Evolutionary conservation across 2,888 invertebrate genomes (phyloP).

Genomic region (Argyresthia goedartella): DNA sequence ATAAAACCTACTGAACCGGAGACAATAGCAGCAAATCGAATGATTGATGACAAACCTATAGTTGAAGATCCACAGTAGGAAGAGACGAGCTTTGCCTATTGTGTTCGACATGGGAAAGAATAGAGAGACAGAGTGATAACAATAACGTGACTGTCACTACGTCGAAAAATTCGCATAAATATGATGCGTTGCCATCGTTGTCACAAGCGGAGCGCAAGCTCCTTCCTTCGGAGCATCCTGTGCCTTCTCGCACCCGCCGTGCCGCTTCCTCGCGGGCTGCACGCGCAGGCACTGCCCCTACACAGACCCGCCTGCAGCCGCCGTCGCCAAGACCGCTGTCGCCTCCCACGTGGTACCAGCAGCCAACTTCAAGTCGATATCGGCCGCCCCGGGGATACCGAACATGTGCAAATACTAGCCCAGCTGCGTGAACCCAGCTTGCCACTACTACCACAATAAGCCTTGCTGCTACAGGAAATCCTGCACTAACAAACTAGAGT

Average conservation of each 20-base stretch:
- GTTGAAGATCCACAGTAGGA: constrained; percentile 22
- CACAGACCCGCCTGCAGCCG: constrained; percentile 74
- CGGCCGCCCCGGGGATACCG: constrained; percentile 39
- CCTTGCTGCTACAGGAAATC: constrained; percentile 82
- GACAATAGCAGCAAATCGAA: constrained; percentile 20
- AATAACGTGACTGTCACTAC: constrained; percentile 40
- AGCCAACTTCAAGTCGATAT: constrained; percentile 72
- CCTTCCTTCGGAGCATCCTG: constrained; percentile 86
- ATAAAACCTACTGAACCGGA: constrained; percentile 20
- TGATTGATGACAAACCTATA: constrained; percentile 15
- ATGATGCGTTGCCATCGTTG: constrained; percentile 67
- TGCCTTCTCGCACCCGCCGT: constrained; percentile 92
- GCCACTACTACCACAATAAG: constrained; percentile 88
- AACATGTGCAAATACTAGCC: constrained; percentile 88
- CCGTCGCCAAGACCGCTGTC: constrained; percentile 27
- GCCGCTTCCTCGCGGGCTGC: constrained; percentile 91
- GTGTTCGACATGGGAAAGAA: constrained; percentile 59
- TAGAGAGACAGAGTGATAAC: constrained; percentile 28
- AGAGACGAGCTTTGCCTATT: constrained; percentile 68
- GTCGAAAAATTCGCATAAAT: constrained; percentile 51
- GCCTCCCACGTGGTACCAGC: constrained; percentile 73
- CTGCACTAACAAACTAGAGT: constrained; percentile 77
- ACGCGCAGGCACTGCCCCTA: constrained; percentile 87
- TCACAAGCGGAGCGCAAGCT: constrained; percentile 32
- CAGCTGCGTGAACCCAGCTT: constrained; percentile 85